Evolutionary conservation across 2,797 vertebrate species (phyloP), one percentile per base, ranked within the genome.

Genomic region (Hyperoplus lanceolatus): DNA sequence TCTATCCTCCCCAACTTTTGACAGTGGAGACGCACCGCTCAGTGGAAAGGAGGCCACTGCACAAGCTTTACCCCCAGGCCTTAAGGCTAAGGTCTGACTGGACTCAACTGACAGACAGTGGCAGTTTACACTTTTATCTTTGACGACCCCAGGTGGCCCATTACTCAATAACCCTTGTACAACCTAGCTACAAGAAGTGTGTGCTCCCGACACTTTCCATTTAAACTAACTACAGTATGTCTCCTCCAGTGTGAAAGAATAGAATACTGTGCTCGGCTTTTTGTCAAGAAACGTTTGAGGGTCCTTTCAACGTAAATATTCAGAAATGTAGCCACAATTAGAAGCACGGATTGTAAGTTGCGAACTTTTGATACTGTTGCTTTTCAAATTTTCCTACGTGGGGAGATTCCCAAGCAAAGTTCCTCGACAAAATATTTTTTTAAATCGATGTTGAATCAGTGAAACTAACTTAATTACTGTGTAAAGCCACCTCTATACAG

Each of bases 61-160:
- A 68, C 11, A 57, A 49, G 55, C 46, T 69, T 42, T 8, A 38
- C 55, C 58, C 36, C 13, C 18, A 45, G 48, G 41, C 16, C 21
- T 56, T 18, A 11, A 36, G 16, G 16, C 15, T 9, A 8, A 48
- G 6, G 2, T 36, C 49, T 49, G 54, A 69, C 50, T 38, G 3
- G 5, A 70, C 36, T 49, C 12, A 9, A 41, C 8, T 18, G 11
- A 73, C 15, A 45, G 66, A 62, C 39, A 49, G 60, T 6, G 0
- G 55, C 7, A 53, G 63, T 50, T 70, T 15, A 57, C 57, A 55
- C 48, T 21, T 50, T 57, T n/a, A 57, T 50, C 38, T 66, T 8
- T 1, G 36, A 61, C 38, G 63, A 41, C 29, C 65, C 59, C 46
- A n/a, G 36, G 38, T 55, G 62, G 54, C 45, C 60, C 21, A 61